Base-by-base conservation (phyloP, 2,888 invertebrate species). In the Coelinius sp. region DNA sequence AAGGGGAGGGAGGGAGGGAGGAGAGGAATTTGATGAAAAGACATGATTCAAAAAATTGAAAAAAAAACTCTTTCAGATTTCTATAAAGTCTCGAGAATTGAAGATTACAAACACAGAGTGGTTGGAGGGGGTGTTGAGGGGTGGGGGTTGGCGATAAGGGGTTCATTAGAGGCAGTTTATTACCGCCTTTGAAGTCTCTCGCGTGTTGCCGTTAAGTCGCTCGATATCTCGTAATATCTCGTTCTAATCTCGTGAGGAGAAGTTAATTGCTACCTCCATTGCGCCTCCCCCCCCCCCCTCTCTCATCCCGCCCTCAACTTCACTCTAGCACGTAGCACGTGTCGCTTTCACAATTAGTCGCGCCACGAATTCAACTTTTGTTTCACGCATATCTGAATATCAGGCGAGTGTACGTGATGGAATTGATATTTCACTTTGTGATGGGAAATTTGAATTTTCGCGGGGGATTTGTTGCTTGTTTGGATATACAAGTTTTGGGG, bases 221-320 rank as follows among this genome's bases (percentile, higher is more conserved):
- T 87, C 87, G 86, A 88, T 88, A 88, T 88, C 86, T 87, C 84
- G 85, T 85, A 87, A 87, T 87, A 87, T 87, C 86, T 86, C 81
- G 85, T 82, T 86, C 86, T 86, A 86, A 87, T 87, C 87, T 87
- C 83, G 83, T 84, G 84, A 86, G 86, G 86, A 86, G 87, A 87
- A 87, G 86, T 88, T 88, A 87, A 88, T 87, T 87, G 85, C 86
- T 82, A 79, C 79, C 75, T 75, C 79, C 79, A 75, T 75, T 71
- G 70, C 70, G 62, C 65, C 63, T 71, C 71, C 70, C 71, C 67
- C 68, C 70, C 75, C 70, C 31, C 65, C 68, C 53, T 63, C 73
- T 41, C 73, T 62, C 64, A 56, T 62, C 31, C 64, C 63, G 49
- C 52, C 52, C 22, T 35, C 41, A 65, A 53, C 68, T 41, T 59